Percentiles rank a stretch among this genome's conserved stretches.
phyloP scores from a whole-genome alignment of 2,113 vertebrate species.

The Leucopternis melanops region DNA sequence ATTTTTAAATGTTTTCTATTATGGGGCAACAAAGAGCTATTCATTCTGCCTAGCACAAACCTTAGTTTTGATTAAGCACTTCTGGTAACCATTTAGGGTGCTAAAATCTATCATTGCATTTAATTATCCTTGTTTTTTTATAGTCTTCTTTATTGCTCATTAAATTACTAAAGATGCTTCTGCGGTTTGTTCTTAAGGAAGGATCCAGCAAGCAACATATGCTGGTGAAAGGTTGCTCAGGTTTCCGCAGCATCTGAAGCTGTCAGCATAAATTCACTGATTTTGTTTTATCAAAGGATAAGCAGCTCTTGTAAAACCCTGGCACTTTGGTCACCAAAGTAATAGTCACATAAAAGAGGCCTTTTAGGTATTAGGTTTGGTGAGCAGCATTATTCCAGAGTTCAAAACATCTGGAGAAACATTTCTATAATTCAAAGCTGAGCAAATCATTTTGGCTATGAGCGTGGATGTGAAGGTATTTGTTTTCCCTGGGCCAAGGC shows the following conservation, averaged over 20 bases:
- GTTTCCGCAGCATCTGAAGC: slow-evolving; percentile 43
- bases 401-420: slow-evolving; percentile 35
- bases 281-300: slow-evolving; percentile 59
- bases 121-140: slow-evolving; percentile 30
- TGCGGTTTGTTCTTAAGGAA: slow-evolving; percentile 20
- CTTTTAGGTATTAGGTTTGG: slow-evolving; percentile 23
- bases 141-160: slow-evolving; percentile 46
- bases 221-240: slow-evolving; percentile 31
- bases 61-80: slow-evolving; percentile 51
- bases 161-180: slow-evolving; percentile 53
- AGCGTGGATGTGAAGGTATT: neutral
- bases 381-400: neutral
- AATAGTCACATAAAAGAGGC: slow-evolving; percentile 46
- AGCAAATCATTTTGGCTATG: neutral
- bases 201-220: slow-evolving; percentile 11
- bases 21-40: slow-evolving; percentile 43
- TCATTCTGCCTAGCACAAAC: slow-evolving; percentile 16
- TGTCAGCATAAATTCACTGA: slow-evolving; percentile 51
- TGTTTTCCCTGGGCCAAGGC: neutral
- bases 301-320: slow-evolving; percentile 42
- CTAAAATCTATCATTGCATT: slow-evolving; percentile 46
- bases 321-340: slow-evolving; percentile 38
- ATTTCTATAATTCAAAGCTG: slow-evolving; percentile 20
- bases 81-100: slow-evolving; percentile 48
- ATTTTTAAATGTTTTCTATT: slow-evolving; percentile 22